Evolutionary conservation across 2,888 invertebrate genomes (phyloP).

Genomic region (Ectropis crepuscularia): DNA sequence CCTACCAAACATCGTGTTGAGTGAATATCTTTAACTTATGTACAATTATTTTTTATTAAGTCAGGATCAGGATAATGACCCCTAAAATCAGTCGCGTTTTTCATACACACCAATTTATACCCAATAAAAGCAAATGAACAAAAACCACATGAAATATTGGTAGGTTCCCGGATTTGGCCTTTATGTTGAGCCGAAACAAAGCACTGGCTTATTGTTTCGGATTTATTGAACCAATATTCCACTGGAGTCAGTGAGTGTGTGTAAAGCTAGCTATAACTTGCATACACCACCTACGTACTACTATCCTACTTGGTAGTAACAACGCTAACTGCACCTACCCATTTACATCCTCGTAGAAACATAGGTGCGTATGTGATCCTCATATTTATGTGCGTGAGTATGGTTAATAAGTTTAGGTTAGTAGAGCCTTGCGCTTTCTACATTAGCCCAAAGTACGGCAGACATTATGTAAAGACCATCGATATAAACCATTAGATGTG

Average conservation of each 20-base stretch:
- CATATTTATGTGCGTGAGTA: too few species aligned
- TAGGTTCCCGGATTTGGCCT: constrained; percentile 42
- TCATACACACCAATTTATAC: constrained; percentile 44
- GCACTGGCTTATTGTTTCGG: constrained; percentile 41
- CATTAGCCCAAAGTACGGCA: too few species aligned
- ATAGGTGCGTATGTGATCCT: too few species aligned
- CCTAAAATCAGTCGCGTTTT: constrained; percentile 34
- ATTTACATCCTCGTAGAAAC: too few species aligned
- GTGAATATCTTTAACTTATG: not conserved
- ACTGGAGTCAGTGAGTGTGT: constrained; percentile 37
- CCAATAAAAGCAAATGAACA: constrained; percentile 45
- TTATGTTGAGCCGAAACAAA: constrained; percentile 42
- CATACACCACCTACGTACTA: constrained; percentile 17
- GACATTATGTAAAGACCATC: too few species aligned
- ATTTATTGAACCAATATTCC: constrained; percentile 46
- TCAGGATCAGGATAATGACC: constrained; percentile 23
- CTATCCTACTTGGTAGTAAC: too few species aligned
- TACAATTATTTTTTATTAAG: constrained; percentile 5
- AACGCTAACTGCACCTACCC: too few species aligned
- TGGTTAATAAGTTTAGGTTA: too few species aligned
- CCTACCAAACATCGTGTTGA: too few species aligned
- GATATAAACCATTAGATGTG: too few species aligned
- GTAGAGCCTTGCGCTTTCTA: too few species aligned
- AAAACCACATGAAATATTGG: constrained; percentile 44
- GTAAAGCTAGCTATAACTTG: constrained; percentile 36